Base-by-base conservation (phyloP, 2,113 vertebrate genomes). In the Nerophis lumbriciformis region DNA sequence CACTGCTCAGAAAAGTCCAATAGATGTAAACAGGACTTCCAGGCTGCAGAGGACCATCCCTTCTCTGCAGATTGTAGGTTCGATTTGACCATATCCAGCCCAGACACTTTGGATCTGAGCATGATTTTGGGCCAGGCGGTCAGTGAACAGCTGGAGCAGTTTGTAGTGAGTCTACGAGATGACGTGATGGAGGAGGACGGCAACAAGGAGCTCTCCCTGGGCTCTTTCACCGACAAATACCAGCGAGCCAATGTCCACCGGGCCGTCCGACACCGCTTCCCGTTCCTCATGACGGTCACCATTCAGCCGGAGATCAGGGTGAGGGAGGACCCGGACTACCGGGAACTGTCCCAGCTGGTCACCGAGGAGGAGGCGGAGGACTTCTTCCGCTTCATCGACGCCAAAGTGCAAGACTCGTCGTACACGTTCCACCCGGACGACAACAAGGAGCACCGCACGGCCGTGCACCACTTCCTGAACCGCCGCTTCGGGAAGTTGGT, bases 331-430 rank as follows among this genome's bases (percentile, higher is more conserved):
- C 87, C 86, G 1, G 91, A 92, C 68, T 97, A 93, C 86, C 88
- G 88, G 60, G 92, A 94, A 63, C 93, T 99, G 9, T 83, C 92
- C 50, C 72, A 77, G 3, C 67, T 98, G 71, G 93, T 95, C 5
- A 92, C 92, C 1, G 93, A 95, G 81, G 90, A 92, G 53, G 96
- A 98, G 69, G 87, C 94, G 0, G 89, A 88, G 70, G 88, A 85
- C 44, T 98, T 99, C 85, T 94, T 98, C 67, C 90, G 89, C 71
- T 98, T 97, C 81, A 89, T 97, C 51, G 94, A 97, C 48, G 93
- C 93, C 49, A 98, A 94, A 84, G 70, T 87, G 38, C 87, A 89
- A 56, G 91, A 91, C 42, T 93, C 94, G 0, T 93, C 83, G 0
- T 95, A 96, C 73, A 90, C 90, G 1, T 99, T 99, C 76, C 82